A percentile compares a stretch with the other conserved stretches of the same genome.
These are phyloP conservation scores for Thalassophryne amazonica DNA, from an alignment of 2,797 vertebrate genomes.

Conservation along the genomic window DNA sequence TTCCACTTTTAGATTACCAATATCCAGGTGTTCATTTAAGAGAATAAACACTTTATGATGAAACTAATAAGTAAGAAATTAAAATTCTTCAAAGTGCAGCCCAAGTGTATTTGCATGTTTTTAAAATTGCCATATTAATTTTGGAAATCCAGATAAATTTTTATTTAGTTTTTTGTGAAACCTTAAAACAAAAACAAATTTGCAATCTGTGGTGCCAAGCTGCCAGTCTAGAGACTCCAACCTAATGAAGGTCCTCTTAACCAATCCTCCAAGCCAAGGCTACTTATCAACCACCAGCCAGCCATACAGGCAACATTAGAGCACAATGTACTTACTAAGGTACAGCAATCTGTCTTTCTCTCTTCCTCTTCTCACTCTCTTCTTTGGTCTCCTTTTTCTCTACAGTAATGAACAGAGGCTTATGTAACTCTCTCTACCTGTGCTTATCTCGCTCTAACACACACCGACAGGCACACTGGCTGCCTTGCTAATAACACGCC, in stretches of 20 bases:
- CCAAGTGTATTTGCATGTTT: not conserved
- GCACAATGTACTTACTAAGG: constrained; percentile 73
- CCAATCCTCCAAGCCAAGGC: constrained; percentile 49
- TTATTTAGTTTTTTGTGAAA: constrained; percentile 40
- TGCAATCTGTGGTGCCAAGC: constrained; percentile 43
- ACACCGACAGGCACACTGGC: constrained; percentile 75
- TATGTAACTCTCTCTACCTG: constrained; percentile 83
- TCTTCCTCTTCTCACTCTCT: constrained; percentile 40
- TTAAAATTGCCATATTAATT: constrained; percentile 22
- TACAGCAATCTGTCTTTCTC: constrained; percentile 66
- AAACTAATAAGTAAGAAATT: constrained; percentile 1
- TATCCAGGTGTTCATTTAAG: not conserved
- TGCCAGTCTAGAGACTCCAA: constrained; percentile 46
- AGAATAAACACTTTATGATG: not conserved
- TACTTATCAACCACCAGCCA: constrained; percentile 73
- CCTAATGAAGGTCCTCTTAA: constrained; percentile 67
- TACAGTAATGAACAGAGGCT: constrained; percentile 77
- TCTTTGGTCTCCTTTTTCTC: constrained; percentile 60
- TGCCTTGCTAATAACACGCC: constrained; percentile 80
- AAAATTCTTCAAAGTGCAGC: not conserved
- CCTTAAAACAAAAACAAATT: constrained; percentile 41
- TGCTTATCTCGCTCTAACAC: constrained; percentile 80
- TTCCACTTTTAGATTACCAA: too few relatives aligned
- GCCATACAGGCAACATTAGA: constrained; percentile 69
- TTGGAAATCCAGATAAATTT: constrained; percentile 26